Evolutionary conservation across 2,888 invertebrate genomes (phyloP).

Genomic region (Mesochorus sp.): DNA sequence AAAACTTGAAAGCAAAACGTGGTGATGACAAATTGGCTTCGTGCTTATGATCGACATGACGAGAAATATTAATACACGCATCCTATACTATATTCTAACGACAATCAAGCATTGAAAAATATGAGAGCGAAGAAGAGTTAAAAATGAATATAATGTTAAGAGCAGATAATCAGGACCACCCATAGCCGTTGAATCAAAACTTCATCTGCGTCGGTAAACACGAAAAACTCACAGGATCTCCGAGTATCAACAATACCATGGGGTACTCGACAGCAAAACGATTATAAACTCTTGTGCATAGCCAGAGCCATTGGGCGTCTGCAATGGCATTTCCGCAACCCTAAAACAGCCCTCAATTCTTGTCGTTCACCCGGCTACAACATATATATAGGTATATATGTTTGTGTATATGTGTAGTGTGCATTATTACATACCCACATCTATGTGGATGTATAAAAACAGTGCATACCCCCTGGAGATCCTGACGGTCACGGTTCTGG

Average conservation of each 20-base stretch:
- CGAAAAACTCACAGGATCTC: slow-evolving; percentile 16
- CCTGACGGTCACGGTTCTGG: slow-evolving; percentile 54
- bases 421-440: slow-evolving; percentile 8
- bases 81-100: too few species aligned
- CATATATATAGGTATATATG: background rate
- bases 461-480: slow-evolving; percentile 42
- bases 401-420: background rate
- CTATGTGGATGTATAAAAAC: slow-evolving; percentile 18
- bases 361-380: slow-evolving; percentile 29
- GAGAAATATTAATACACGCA: too few species aligned
- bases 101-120: too few species aligned
- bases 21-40: too few species aligned
- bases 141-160: background rate
- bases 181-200: slow-evolving; percentile 13
- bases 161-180: slow-evolving; percentile 11
- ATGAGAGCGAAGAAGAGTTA: background rate
- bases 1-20: too few species aligned
- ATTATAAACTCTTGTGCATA: slow-evolving; percentile 43
- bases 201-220: slow-evolving; percentile 19
- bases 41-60: too few species aligned
- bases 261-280: slow-evolving; percentile 43
- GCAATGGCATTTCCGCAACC: slow-evolving; percentile 54
- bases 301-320: slow-evolving; percentile 37
- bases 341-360: slow-evolving; percentile 55
- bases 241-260: slow-evolving; percentile 27